These are phyloP conservation scores for Imbricaverruca yamaguchii DNA, from an alignment of 2,888 invertebrate genomes.

Conservation along the genomic window DNA sequence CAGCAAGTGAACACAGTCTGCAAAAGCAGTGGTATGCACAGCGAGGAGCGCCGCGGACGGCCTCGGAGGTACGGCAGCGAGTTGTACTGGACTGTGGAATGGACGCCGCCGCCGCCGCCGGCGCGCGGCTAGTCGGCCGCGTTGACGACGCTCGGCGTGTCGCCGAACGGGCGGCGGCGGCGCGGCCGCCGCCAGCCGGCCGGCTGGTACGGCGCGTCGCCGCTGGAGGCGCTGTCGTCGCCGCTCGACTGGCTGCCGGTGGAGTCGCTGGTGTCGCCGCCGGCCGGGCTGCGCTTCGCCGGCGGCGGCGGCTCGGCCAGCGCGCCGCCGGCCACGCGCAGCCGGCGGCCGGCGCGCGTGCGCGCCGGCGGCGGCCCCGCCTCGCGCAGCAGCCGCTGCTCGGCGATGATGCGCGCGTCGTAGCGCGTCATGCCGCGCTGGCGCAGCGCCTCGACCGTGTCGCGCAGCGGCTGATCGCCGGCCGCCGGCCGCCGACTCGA, in stretches of 20 bases:
- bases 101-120: not conserved
- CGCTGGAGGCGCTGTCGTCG: constrained; percentile 20
- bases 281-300: not conserved
- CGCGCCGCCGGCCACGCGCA: not conserved
- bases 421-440: constrained; percentile 21
- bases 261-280: not conserved
- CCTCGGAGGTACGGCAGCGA: not conserved
- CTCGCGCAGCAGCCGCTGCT: constrained; percentile 3
- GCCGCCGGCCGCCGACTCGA: not conserved
- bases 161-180: not conserved
- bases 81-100: constrained; percentile 7
- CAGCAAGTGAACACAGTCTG: not conserved
- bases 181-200: not conserved
- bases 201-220: not conserved
- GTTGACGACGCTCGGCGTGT: not conserved
- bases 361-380: not conserved
- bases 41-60: not conserved
- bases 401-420: constrained; percentile 18
- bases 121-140: not conserved
- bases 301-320: not conserved
- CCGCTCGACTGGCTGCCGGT: not conserved
- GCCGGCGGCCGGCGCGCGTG: not conserved
- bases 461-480: not conserved
- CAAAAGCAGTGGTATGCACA: not conserved
- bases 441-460: not conserved